phyloP scores from a whole-genome alignment of 2,113 vertebrate genomes.

The Procavia capensis region DNA sequence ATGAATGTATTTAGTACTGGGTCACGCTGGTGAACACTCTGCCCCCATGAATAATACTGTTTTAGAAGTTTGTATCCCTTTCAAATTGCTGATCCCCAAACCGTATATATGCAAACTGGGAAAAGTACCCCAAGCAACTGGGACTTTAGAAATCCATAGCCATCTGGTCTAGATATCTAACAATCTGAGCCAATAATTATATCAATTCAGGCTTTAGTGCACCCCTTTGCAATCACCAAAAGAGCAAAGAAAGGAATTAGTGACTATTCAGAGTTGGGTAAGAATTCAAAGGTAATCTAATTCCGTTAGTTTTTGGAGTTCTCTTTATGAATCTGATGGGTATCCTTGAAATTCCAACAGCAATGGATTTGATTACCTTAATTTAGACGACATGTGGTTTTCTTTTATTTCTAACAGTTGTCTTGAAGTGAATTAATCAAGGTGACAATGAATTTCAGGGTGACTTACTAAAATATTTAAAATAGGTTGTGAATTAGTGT shows the following conservation, averaged over 20 bases:
- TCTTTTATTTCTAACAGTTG: neutral
- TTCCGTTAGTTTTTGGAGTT: constrained; percentile 84
- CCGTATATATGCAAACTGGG: constrained; percentile 88
- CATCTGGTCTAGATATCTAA: constrained; percentile 92
- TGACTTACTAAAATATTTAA: constrained; percentile 72
- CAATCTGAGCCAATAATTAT: constrained; percentile 92
- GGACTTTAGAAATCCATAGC: constrained; percentile 89
- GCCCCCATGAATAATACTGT: constrained; percentile 92
- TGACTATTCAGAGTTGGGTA: constrained; percentile 84
- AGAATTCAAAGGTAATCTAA: constrained; percentile 89
- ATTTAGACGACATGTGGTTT: constrained; percentile 67
- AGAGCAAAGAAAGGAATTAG: constrained; percentile 89
- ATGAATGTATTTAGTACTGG: constrained; percentile 95
- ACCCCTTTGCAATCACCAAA: constrained; percentile 87
- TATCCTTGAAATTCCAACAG: constrained; percentile 42
- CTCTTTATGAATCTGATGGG: constrained; percentile 81
- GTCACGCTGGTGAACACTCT: constrained; percentile 94
- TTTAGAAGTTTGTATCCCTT: constrained; percentile 92
- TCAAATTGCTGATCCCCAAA: constrained; percentile 88
- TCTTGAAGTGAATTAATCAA: constrained; percentile 60
- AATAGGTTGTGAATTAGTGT: constrained; percentile 68
- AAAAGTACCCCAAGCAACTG: constrained; percentile 90
- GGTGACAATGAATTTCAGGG: constrained; percentile 72
- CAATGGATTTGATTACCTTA: constrained; percentile 79
- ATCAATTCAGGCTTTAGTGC: constrained; percentile 88